These are phyloP conservation scores for Pseudonaja textilis DNA, from an alignment of 2,113 vertebrate genomes.

Conservation along the genomic window DNA sequence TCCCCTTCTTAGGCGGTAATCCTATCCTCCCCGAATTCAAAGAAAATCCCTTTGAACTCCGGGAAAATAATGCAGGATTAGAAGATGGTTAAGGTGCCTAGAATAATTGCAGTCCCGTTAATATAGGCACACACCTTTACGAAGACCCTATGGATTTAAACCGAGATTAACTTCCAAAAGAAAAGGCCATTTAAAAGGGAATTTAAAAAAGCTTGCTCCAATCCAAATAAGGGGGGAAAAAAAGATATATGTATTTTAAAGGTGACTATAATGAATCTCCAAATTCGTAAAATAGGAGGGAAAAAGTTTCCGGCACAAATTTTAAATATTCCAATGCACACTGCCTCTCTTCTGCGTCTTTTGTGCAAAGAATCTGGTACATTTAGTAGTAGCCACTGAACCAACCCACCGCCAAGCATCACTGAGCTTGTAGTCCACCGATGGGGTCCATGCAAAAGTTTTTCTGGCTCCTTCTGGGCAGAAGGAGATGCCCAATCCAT, in stretches of 20 bases:
- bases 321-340: neutral
- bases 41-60: neutral
- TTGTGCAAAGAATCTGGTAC: too few relatives aligned
- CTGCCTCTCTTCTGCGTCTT: neutral
- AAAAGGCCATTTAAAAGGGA: neutral
- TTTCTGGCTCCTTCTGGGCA: neutral
- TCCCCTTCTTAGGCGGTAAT: neutral
- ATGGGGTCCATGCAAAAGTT: neutral
- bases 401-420: neutral
- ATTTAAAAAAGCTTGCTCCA: neutral
- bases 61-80: neutral
- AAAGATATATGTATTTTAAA: neutral
- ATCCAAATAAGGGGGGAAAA: neutral
- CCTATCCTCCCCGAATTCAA: neutral
- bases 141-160: neutral
- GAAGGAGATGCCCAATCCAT: neutral
- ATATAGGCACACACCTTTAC: neutral
- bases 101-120: neutral
- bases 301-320: neutral
- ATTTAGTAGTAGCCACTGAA: neutral
- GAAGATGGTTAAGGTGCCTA: neutral
- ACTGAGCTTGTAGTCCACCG: neutral
- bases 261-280: neutral
- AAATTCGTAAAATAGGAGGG: neutral
- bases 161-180: neutral